Conservation (phyloP, 2,888 invertebrate genomes). For the Flabesymbios commensalis region DNA sequence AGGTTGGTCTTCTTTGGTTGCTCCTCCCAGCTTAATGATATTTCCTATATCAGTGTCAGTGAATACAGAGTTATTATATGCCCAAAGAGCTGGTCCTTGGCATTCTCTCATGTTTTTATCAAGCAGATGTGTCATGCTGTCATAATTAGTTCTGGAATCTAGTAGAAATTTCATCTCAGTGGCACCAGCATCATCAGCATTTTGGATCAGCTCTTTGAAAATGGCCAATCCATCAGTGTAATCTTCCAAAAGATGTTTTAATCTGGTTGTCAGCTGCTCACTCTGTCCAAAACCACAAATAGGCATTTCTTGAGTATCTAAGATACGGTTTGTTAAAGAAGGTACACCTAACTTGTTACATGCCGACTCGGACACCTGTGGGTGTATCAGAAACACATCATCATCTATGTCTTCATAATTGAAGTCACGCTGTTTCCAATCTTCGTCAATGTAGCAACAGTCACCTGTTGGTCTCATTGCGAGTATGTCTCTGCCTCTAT, state of each 20-base stretch:
- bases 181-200: constrained; percentile 53
- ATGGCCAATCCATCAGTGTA: constrained; percentile 50
- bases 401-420: constrained; percentile 25
- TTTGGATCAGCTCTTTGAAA: constrained; percentile 51
- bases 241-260: constrained; percentile 41
- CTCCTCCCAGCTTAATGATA: constrained; percentile 44
- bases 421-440: constrained; percentile 30
- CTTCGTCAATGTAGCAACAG: constrained; percentile 37
- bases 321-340: constrained; percentile 38
- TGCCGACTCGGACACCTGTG: constrained; percentile 32
- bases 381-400: constrained; percentile 38
- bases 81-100: constrained; percentile 51
- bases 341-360: constrained; percentile 42
- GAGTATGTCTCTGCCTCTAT: not conserved
- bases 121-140: constrained; percentile 35
- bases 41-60: constrained; percentile 44
- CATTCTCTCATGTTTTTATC: constrained; percentile 41
- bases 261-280: constrained; percentile 43
- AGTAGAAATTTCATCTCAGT: constrained; percentile 43
- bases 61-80: constrained; percentile 47
- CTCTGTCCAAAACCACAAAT: constrained; percentile 43
- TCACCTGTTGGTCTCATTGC: constrained; percentile 17
- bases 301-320: constrained; percentile 36
- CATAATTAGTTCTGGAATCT: constrained; percentile 43
- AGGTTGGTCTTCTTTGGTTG: constrained; percentile 41